Evolutionary conservation across 2,888 invertebrate genomes (phyloP).

Genomic region (Linhomoeus sp.): DNA sequence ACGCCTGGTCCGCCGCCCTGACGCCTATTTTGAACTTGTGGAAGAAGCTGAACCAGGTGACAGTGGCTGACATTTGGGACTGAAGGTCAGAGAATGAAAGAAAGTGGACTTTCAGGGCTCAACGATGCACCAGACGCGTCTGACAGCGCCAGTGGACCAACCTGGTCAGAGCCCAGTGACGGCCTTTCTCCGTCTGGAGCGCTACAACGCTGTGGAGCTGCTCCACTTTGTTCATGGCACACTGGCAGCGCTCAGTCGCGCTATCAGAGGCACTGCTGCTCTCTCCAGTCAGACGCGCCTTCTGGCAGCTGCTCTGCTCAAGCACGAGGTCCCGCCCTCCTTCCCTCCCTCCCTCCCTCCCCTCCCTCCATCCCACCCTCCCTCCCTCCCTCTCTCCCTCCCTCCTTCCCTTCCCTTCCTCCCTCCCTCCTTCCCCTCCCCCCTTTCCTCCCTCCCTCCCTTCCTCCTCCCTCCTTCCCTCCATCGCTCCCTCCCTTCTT

Average conservation of each 20-base stretch:
- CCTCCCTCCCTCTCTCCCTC: too few species aligned
- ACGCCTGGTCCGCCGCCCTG: slow-evolving; percentile 41
- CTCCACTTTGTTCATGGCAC: slow-evolving; percentile 40
- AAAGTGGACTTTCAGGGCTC: slow-evolving; percentile 1
- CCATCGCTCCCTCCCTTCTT: too few species aligned
- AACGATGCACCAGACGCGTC: not conserved
- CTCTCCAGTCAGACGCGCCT: slow-evolving; percentile 34
- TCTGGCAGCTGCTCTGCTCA: slow-evolving; percentile 36
- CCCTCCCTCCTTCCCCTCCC: too few species aligned
- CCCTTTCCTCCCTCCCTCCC: too few species aligned
- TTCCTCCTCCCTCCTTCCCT: too few species aligned
- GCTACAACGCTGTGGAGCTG: slow-evolving; percentile 39
- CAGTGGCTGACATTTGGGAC: too few species aligned
- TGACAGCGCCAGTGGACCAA: slow-evolving; percentile 16
- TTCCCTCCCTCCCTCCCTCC: too few species aligned
- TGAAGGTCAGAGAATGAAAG: too few species aligned
- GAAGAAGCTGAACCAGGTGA: slow-evolving; percentile 48
- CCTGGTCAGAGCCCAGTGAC: slow-evolving; percentile 35
- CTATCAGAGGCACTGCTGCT: slow-evolving; percentile 39
- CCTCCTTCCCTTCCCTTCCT: too few species aligned
- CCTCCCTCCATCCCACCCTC: too few species aligned
- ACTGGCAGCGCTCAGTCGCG: slow-evolving; percentile 41
- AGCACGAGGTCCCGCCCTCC: slow-evolving; percentile 43
- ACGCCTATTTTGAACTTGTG: slow-evolving; percentile 55
- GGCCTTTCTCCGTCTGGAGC: slow-evolving; percentile 45